Base-by-base conservation (phyloP, 2,113 vertebrate species). In the Glaucidium brasilianum region DNA sequence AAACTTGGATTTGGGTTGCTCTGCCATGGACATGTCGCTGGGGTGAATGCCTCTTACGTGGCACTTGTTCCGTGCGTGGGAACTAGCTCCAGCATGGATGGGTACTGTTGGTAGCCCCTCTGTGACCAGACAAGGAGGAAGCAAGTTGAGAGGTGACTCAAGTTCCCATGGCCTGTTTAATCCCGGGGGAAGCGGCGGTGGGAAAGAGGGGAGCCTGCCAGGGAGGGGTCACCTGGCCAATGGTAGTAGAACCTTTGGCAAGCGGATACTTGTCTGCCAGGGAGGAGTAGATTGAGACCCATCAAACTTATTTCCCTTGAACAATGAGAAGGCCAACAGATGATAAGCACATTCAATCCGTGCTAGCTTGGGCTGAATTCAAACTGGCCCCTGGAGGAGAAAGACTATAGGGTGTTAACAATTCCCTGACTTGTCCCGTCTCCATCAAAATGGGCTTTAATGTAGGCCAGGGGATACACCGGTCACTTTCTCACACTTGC, bases 401-500 rank as follows among this genome's bases (percentile, higher is more conserved):
- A 58, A 73, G 89, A 30, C 76, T 25, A 3, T 9, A 19, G 27
- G 5, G 49, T 73, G 77, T 19, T 96, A 79, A 63, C 94, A 94
- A 32, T 92, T 71, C 84, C 82, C 84, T 16, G 74, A 4, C 49
- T 83, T 39, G 45, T 22, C 78, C 83, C 1, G 5, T 23, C 84
- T 49, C 69, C 1, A 0, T 30, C 69, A 78, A 89, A 92, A 75
- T 5, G 41, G 50, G 32, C 53, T 71, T 69, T 45, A 30, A 91
- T 92, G 45, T 39, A 87, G 77, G 71, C 39, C 85, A 59, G 72
- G 73, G 79, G 86, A 11, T 21, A 7, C 81, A 58, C 53, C 3
- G 14, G 92, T 45, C 95, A 78, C 78, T 95, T 97, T 97, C 96
- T 97, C 97, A 97, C 96, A 91, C 95, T 91, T 78, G 39, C 66